Evolutionary conservation across 2,888 invertebrate genomes (phyloP).

Genomic region (Acanthosepion esculentum): DNA sequence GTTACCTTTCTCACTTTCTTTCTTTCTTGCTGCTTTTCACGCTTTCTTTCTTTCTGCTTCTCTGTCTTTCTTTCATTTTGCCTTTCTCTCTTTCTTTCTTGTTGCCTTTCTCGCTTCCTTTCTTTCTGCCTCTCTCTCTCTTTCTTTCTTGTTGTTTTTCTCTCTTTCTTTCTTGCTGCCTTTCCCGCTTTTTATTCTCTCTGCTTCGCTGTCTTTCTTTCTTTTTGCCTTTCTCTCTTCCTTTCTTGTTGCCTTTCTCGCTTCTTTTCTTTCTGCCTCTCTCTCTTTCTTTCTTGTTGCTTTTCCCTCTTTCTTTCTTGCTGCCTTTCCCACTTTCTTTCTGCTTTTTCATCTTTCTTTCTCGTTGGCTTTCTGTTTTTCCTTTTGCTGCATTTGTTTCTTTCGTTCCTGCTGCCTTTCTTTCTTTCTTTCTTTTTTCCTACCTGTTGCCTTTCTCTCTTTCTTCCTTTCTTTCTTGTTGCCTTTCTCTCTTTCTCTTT

Average conservation of each 20-base stretch:
- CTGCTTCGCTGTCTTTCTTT: background rate
- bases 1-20: no score
- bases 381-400: background rate
- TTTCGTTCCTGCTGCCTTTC: background rate
- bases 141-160: background rate
- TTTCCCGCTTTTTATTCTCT: background rate
- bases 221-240: no score
- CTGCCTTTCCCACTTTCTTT: background rate
- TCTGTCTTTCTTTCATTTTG: no score
- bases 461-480: background rate
- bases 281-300: fast-evolving
- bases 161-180: background rate
- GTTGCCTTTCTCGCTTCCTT: no score
- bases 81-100: no score
- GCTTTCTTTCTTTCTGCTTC: no score
- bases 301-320: background rate
- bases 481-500: background rate
- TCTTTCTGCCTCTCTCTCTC: no score
- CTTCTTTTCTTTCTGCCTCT: no score
- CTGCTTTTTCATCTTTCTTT: background rate
- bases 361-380: background rate
- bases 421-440: background rate
- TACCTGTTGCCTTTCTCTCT: background rate
- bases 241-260: background rate
- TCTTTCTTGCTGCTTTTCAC: no score